Conservation (phyloP, 1,140 invertebrate genomes). For the Drosophila orosa region DNA sequence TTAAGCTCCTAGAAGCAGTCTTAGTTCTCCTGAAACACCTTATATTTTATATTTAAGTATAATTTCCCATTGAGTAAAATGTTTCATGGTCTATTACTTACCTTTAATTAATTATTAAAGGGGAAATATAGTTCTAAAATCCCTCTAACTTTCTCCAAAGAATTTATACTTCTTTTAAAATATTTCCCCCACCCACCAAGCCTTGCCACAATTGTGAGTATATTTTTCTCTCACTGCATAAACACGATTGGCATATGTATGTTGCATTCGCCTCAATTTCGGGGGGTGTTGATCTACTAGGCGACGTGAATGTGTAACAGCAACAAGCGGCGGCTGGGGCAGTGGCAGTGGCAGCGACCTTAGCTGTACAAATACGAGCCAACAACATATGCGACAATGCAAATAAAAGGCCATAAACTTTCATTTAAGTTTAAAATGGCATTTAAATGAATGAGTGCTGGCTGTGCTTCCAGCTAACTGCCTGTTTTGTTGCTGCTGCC, state of each 20-base stretch:
- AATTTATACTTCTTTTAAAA: neutral
- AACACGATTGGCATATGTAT: slow-evolving; percentile 23
- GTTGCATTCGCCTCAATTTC: slow-evolving; percentile 43
- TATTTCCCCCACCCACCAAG: neutral
- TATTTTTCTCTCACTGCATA: slow-evolving; percentile 10
- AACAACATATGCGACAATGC: slow-evolving; percentile 68
- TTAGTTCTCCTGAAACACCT: rapidly evolving
- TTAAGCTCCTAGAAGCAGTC: neutral
- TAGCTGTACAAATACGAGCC: slow-evolving; percentile 41
- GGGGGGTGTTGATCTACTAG: slow-evolving; percentile 64
- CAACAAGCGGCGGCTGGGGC: slow-evolving; percentile 26
- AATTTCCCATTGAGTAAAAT: neutral
- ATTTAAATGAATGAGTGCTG: slow-evolving; percentile 83
- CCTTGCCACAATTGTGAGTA: neutral
- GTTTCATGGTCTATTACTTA: too few species aligned
- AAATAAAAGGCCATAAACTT: slow-evolving; percentile 84
- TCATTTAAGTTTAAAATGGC: slow-evolving; percentile 84
- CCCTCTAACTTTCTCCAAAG: neutral
- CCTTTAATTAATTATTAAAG: too few species aligned
- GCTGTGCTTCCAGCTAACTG: slow-evolving; percentile 43
- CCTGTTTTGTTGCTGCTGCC: slow-evolving; percentile 11
- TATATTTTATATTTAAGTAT: neutral
- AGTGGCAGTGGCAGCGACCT: slow-evolving; percentile 26
- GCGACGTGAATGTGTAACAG: slow-evolving; percentile 14
- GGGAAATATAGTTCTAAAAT: too few species aligned